Percentiles rank a stretch among this genome's conserved stretches.
These are phyloP conservation scores for Hippotragus niger DNA, from an alignment of 2,113 vertebrate species.

Conservation along the genomic window DNA sequence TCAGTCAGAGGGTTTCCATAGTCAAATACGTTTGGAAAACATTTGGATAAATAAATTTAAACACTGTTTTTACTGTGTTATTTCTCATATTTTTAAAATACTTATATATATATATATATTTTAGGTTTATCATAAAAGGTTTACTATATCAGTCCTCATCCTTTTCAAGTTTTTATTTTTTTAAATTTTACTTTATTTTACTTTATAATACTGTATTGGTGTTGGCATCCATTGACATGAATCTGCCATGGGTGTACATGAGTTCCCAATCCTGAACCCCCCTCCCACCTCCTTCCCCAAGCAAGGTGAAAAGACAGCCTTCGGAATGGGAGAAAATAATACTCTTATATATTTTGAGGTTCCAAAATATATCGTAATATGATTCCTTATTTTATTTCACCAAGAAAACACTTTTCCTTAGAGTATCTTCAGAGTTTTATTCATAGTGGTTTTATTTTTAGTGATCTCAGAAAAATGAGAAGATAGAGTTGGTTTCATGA, in stretches of 20 bases:
- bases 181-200: too few species aligned
- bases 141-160: too few species aligned
- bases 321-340: neutral
- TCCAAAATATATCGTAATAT: neutral
- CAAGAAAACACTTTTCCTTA: neutral
- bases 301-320: too few species aligned
- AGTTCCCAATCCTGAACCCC: too few species aligned
- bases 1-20: neutral
- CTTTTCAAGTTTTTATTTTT: too few species aligned
- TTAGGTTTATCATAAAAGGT: neutral
- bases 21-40: neutral
- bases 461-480: neutral
- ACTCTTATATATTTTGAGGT: neutral
- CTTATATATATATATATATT: neutral
- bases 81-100: neutral
- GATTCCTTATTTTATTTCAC: constrained; percentile 31
- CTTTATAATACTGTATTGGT: too few species aligned
- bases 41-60: neutral
- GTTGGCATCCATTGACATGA: too few species aligned
- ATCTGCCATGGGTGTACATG: too few species aligned
- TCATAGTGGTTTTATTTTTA: neutral
- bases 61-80: neutral
- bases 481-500: neutral
- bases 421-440: neutral
- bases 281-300: too few species aligned